phyloP scores from a whole-genome alignment of 2,113 vertebrate genomes.

The Procavia capensis region DNA sequence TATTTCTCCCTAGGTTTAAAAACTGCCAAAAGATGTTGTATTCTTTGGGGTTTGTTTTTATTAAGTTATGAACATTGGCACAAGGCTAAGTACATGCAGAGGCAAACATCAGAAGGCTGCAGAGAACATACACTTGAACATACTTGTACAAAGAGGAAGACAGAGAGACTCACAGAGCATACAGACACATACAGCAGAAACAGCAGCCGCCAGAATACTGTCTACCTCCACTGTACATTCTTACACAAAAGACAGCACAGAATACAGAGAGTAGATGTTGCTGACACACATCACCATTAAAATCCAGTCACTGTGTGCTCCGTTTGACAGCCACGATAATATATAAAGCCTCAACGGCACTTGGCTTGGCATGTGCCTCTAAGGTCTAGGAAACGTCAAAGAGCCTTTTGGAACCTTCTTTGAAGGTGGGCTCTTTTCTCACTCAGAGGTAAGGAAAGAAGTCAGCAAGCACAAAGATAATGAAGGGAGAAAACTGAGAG shows the following conservation, averaged over 20 bases:
- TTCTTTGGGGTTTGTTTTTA: constrained; percentile 77
- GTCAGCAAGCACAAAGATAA: not conserved
- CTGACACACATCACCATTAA: constrained; percentile 41
- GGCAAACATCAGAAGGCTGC: constrained; percentile 63
- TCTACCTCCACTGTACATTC: not conserved
- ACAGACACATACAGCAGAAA: constrained; percentile 21
- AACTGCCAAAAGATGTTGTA: constrained; percentile 71
- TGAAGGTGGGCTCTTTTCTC: not conserved
- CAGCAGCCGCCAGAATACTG: not conserved
- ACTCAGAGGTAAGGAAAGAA: not conserved
- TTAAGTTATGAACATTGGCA: constrained; percentile 71
- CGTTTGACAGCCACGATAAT: constrained; percentile 43
- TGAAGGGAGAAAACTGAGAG: not conserved
- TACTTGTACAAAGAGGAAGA: constrained; percentile 56
- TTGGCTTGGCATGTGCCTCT: no score
- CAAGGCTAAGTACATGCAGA: constrained; percentile 73
- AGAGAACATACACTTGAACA: constrained; percentile 57
- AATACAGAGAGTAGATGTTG: constrained; percentile 43
- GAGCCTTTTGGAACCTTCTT: not conserved
- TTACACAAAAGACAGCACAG: constrained; percentile 8
- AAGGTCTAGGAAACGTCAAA: not conserved
- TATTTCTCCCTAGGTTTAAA: constrained; percentile 68
- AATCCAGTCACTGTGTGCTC: constrained; percentile 56
- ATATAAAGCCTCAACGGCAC: constrained; percentile 56
- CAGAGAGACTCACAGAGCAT: constrained; percentile 56